Conservation (phyloP, 2,113 vertebrate species). For the Chamaea fasciata region DNA sequence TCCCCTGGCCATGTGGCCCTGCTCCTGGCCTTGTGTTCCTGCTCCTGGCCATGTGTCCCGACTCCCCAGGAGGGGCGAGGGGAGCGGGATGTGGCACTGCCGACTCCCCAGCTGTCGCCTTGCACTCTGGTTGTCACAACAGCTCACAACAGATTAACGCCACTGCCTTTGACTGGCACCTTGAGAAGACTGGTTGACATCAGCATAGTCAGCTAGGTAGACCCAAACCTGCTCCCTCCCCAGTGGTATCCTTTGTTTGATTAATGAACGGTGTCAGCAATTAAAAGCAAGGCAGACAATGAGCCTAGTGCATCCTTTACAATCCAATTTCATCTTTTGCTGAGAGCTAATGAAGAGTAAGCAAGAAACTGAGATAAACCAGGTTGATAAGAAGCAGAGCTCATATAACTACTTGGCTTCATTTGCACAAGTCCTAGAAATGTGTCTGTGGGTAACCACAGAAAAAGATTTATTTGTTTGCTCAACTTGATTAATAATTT, state of each 20-base stretch:
- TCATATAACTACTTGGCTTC: not conserved
- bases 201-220: slow-evolving; percentile 14
- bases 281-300: not conserved
- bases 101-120: slow-evolving; percentile 33
- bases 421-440: slow-evolving; percentile 3
- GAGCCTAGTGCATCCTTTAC: not conserved
- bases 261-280: slow-evolving; percentile 33
- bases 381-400: slow-evolving; percentile 21
- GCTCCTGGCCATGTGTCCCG: not conserved
- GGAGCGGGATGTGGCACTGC: not conserved
- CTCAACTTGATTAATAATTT: slow-evolving; percentile 83
- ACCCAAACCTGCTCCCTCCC: not conserved
- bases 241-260: slow-evolving; percentile 36
- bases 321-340: slow-evolving; percentile 36
- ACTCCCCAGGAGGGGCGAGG: not conserved
- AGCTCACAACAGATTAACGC: not conserved
- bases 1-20: slow-evolving; percentile 29
- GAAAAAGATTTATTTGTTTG: slow-evolving; percentile 70
- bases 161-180: slow-evolving; percentile 22
- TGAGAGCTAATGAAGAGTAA: slow-evolving; percentile 50
- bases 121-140: slow-evolving; percentile 8
- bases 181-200: not conserved
- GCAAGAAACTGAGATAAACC: slow-evolving; percentile 39
- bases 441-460: not conserved
- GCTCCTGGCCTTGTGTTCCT: not conserved